A percentile compares a stretch with the other conserved stretches of the same genome.
phyloP scores from a whole-genome alignment of 1,140 invertebrate genomes.

The Saccostrea cuccullata region DNA sequence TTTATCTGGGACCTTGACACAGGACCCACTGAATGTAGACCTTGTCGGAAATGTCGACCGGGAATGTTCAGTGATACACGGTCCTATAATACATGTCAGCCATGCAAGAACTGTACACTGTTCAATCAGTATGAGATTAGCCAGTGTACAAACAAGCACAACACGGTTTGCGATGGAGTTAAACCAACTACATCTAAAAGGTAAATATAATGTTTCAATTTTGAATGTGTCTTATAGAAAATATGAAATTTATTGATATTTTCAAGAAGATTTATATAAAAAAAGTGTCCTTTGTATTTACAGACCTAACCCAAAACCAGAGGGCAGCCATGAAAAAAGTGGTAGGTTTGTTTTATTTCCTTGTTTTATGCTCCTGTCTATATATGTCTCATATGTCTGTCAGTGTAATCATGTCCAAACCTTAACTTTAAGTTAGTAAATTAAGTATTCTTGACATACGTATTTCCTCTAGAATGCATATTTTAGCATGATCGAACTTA shows the following conservation, averaged over 20 bases:
- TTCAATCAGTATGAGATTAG: not conserved
- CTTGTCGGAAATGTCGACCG: not conserved
- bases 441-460: too few relatives aligned
- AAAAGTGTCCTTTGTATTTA: not conserved
- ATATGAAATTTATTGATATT: too few relatives aligned
- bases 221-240: too few relatives aligned
- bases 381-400: too few relatives aligned
- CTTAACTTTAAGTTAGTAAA: too few relatives aligned
- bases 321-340: too few relatives aligned
- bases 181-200: not conserved
- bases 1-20: not conserved
- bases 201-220: not conserved
- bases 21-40: slow-evolving; percentile 23
- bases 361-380: too few relatives aligned
- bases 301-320: too few relatives aligned
- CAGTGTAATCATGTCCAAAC: too few relatives aligned
- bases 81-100: not conserved
- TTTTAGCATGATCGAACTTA: too few relatives aligned
- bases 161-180: slow-evolving; percentile 12
- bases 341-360: too few relatives aligned
- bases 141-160: not conserved
- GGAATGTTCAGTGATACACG: slow-evolving; percentile 26
- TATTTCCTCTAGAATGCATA: too few relatives aligned
- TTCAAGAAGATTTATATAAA: not conserved
- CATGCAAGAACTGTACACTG: slow-evolving; percentile 9